Evolutionary conservation across 2,113 vertebrate species (phyloP).

Genomic region (Galbula dea): DNA sequence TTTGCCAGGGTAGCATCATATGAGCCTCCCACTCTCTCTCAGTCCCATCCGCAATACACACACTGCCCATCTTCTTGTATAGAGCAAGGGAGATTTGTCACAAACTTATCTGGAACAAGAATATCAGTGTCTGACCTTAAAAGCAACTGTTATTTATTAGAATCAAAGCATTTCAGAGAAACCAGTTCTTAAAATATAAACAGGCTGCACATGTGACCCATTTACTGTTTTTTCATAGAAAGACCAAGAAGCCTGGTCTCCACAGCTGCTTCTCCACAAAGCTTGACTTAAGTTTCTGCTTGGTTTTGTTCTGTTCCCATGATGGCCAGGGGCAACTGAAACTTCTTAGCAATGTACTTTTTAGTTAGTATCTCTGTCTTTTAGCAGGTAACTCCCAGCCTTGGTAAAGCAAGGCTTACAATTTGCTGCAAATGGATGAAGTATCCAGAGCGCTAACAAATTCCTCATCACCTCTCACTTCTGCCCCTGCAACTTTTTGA

Average conservation of each 20-base stretch:
- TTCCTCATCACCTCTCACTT: not conserved
- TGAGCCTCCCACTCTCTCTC: not conserved
- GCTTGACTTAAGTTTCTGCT: not conserved
- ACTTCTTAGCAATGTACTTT: not conserved
- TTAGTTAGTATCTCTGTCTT: not conserved
- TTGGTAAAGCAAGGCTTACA: not conserved
- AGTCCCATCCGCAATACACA: accelerated
- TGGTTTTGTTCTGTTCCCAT: not conserved
- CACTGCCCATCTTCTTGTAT: not conserved
- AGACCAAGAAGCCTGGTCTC: not conserved
- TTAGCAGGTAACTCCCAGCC: not conserved
- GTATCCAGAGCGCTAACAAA: not conserved
- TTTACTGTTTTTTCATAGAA: not conserved
- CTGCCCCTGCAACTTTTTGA: not conserved
- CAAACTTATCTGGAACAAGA: not conserved
- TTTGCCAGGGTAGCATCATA: not conserved
- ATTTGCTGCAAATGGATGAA: not conserved
- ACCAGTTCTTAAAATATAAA: not conserved
- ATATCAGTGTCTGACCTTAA: not conserved
- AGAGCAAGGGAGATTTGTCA: not conserved
- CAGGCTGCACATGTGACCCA: not conserved
- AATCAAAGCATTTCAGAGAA: not conserved
- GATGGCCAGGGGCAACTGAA: not conserved
- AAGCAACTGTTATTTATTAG: not conserved
- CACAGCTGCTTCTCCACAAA: not conserved